Conservation (phyloP, 2,113 vertebrate species). For the Anoplopoma fimbria region DNA sequence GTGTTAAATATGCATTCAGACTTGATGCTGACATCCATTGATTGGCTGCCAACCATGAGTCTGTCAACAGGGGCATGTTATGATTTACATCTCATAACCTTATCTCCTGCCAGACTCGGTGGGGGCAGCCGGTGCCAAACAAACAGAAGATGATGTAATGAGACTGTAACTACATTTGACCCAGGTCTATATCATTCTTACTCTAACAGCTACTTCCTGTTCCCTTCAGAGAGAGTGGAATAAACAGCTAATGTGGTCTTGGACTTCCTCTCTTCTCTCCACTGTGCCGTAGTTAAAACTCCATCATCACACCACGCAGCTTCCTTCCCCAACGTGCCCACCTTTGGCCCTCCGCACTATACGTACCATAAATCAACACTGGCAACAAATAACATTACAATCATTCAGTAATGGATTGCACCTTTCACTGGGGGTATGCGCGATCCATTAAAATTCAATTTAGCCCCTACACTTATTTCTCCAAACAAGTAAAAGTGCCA, state of each 20-base stretch:
- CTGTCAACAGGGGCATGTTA: background rate
- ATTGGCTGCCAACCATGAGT: background rate
- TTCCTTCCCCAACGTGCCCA: slow-evolving; percentile 71
- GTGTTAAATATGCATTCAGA: background rate
- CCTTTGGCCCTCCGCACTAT: slow-evolving; percentile 68
- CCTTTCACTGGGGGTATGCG: slow-evolving; percentile 86
- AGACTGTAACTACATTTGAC: slow-evolving; percentile 33
- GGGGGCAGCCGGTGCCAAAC: background rate
- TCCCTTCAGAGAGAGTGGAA: slow-evolving; percentile 30
- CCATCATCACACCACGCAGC: slow-evolving; percentile 69
- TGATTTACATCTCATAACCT: background rate
- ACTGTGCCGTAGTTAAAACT: slow-evolving; percentile 66
- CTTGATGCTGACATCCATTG: background rate
- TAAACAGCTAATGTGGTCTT: slow-evolving; percentile 47
- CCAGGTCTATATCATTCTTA: background rate
- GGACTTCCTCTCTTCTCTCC: slow-evolving; percentile 37
- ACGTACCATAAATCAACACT: slow-evolving; percentile 81
- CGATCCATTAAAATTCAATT: slow-evolving; percentile 94
- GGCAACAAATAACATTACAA: slow-evolving; percentile 82
- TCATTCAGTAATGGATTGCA: slow-evolving; percentile 90
- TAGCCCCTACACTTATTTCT: slow-evolving; percentile 88
- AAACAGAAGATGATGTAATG: background rate
- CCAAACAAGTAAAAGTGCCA: slow-evolving; percentile 83
- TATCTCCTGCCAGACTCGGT: background rate
- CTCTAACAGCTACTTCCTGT: slow-evolving; percentile 15